phyloP scores from a whole-genome alignment of 2,113 vertebrate genomes.

The Leucopsar rothschildi region DNA sequence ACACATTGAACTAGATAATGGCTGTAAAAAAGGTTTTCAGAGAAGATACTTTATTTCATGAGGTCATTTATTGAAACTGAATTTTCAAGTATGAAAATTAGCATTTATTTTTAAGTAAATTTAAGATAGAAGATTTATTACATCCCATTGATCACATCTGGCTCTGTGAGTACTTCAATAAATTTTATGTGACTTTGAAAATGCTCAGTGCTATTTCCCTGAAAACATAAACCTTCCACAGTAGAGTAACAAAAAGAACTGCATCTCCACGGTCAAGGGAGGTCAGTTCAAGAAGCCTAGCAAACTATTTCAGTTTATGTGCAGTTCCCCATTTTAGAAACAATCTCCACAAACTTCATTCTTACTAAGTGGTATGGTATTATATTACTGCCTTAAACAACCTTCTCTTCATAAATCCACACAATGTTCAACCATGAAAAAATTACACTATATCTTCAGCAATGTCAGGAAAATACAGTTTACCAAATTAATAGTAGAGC shows the following conservation, averaged over 20 bases:
- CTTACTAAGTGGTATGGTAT: not conserved
- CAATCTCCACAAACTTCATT: not conserved
- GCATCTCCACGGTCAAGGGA: not conserved
- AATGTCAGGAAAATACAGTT: not conserved
- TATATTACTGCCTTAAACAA: not conserved
- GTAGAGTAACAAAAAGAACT: not conserved
- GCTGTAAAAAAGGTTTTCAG: not conserved
- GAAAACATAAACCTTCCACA: not conserved
- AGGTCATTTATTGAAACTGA: not conserved
- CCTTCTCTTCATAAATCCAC: not conserved
- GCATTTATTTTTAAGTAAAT: not conserved
- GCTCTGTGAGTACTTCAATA: not conserved
- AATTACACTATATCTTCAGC: not conserved
- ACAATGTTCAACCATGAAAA: not conserved
- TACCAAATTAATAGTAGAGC: not conserved
- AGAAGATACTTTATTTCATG: not conserved
- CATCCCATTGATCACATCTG: not conserved
- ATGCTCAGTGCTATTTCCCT: not conserved
- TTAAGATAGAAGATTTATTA: not conserved
- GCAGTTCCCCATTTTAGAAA: not conserved
- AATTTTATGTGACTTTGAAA: not conserved
- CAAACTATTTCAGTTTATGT: not conserved
- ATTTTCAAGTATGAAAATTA: not conserved
- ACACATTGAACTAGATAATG: not conserved
- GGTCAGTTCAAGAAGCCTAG: not conserved